phyloP scores from a whole-genome alignment of 2,113 vertebrate genomes.

The Penelope pileata region DNA sequence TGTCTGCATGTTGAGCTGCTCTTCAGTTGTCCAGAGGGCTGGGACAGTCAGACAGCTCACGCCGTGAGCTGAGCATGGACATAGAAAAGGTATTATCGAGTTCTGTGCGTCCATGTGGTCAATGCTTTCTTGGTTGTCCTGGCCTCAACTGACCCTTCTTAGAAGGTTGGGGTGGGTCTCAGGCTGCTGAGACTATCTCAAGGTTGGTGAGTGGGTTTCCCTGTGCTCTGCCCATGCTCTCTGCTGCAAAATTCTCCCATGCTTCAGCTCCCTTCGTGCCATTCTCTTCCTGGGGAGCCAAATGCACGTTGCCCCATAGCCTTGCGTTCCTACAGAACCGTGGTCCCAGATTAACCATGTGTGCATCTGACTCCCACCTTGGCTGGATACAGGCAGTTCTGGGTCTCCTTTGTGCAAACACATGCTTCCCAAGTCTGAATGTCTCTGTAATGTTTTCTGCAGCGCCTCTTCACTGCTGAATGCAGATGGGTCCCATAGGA shows the following conservation, averaged over 20 bases:
- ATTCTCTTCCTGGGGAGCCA: accelerated
- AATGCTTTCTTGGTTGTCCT: neutral
- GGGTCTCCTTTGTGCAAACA: neutral
- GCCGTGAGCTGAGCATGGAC: neutral
- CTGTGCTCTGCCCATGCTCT: neutral
- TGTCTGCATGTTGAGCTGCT: neutral
- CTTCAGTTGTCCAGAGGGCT: neutral
- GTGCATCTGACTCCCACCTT: neutral
- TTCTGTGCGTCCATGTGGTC: neutral
- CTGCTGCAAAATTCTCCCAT: neutral
- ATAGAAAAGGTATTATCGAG: neutral
- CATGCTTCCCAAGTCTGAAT: neutral
- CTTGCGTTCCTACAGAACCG: neutral
- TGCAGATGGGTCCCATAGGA: conserved; percentile 27
- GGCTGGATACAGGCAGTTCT: neutral
- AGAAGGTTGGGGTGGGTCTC: neutral
- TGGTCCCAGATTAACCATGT: accelerated
- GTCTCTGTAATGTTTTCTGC: conserved; percentile 23
- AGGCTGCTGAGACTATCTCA: neutral
- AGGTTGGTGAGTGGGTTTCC: neutral
- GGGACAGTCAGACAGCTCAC: neutral
- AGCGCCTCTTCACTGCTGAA: neutral
- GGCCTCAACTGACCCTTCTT: neutral
- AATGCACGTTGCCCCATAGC: accelerated
- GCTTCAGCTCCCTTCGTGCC: accelerated